A percentile compares a stretch with the other conserved stretches of the same genome.
These are phyloP conservation scores for Nipponia nippon DNA, from an alignment of 2,113 vertebrate species.

Conservation along the genomic window DNA sequence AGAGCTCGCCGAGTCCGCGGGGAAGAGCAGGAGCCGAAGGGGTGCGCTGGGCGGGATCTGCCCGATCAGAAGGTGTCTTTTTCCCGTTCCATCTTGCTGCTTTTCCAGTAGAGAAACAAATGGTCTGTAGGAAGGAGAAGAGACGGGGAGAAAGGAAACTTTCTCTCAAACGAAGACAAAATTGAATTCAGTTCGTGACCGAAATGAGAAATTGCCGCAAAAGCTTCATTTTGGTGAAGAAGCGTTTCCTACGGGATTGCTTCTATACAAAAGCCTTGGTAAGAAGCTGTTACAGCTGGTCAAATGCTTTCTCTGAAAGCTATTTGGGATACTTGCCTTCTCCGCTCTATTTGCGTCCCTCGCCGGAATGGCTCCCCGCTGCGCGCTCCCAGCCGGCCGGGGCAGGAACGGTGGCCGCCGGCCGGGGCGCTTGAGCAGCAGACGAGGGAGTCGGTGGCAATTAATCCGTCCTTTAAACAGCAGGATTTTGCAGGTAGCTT, in stretches of 20 bases:
- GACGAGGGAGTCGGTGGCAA: background rate
- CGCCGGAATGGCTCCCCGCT: background rate
- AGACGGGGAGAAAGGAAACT: background rate
- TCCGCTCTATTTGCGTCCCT: background rate
- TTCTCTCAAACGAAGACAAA: slow-evolving; percentile 8
- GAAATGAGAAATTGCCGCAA: slow-evolving; percentile 15
- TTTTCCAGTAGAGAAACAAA: background rate
- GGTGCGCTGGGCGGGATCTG: background rate
- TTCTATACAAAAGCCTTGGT: background rate
- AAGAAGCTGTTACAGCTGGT: slow-evolving; percentile 1
- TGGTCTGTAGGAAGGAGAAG: background rate
- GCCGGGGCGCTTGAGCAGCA: background rate
- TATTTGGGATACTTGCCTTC: background rate
- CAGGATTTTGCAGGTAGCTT: slow-evolving; percentile 39
- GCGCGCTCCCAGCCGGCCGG: accelerated
- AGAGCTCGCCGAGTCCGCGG: background rate
- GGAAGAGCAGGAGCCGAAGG: background rate
- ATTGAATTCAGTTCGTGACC: slow-evolving; percentile 21
- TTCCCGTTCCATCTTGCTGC: background rate
- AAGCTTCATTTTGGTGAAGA: slow-evolving; percentile 27
- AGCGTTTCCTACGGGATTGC: background rate
- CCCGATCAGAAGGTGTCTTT: background rate
- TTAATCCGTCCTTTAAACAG: background rate
- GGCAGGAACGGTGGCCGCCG: background rate
- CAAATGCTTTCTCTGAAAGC: background rate